Conservation (phyloP, 1,140 invertebrate genomes). For the Zaprionus nigranus region DNA sequence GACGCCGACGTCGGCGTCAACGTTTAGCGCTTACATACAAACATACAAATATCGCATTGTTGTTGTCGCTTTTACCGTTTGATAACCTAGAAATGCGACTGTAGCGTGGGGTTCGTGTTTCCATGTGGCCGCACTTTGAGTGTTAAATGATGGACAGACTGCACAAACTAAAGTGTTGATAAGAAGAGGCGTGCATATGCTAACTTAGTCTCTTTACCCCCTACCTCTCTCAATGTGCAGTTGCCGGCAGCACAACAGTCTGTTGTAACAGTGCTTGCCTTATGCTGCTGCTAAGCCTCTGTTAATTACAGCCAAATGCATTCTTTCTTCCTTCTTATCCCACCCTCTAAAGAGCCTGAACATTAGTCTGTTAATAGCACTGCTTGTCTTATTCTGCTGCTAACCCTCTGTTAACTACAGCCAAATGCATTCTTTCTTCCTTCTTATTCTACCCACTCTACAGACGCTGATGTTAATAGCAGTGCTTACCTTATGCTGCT, state of each 20-base stretch:
- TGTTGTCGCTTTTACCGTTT: conserved; percentile 71
- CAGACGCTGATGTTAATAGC: neutral
- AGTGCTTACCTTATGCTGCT: conserved; percentile 1
- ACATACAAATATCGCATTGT: conserved; percentile 29
- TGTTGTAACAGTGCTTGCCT: neutral
- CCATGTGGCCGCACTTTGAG: conserved; percentile 32
- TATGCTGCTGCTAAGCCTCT: conserved; percentile 9
- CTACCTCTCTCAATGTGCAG: no score
- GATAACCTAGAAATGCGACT: conserved; percentile 74
- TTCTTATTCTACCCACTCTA: no score
- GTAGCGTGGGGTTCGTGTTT: conserved; percentile 34
- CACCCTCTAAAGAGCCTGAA: no score
- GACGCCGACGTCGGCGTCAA: conserved; percentile 33
- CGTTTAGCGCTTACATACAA: conserved; percentile 26
- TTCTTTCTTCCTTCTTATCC: no score
- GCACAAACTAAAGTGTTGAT: conserved; percentile 48
- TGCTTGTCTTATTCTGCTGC: neutral
- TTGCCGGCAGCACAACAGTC: conserved; percentile 12
- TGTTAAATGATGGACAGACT: conserved; percentile 48
- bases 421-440: neutral
- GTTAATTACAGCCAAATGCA: neutral
- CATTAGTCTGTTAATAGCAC: conserved; percentile 6
- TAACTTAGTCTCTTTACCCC: no score
- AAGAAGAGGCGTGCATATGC: conserved; percentile 25
- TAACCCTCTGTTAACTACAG: conserved; percentile 8